These are phyloP conservation scores for Danio rerio DNA, from an alignment of 2,113 vertebrate species.

Conservation along the genomic window GRCz12tu NC_133179.1:18680001-18680500, in stretches of 20 bases:
- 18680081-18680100: background rate
- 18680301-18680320: no score
- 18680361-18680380: background rate
- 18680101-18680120: background rate
- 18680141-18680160: background rate
- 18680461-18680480: background rate
- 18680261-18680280: background rate
- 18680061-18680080: background rate
- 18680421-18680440: background rate
- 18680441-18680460: background rate
- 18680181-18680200: background rate
- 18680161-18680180: conserved; percentile 31
- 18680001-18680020: background rate
- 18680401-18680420: background rate
- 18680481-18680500: background rate
- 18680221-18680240: background rate
- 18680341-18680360: background rate
- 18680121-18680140: background rate
- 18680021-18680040: background rate
- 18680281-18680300: background rate
- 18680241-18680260: background rate
- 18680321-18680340: no score
- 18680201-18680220: background rate
- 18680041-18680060: background rate
- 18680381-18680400: background rate